phyloP scores from a whole-genome alignment of 2,888 invertebrate genomes.

The Tinea trinotella region DNA sequence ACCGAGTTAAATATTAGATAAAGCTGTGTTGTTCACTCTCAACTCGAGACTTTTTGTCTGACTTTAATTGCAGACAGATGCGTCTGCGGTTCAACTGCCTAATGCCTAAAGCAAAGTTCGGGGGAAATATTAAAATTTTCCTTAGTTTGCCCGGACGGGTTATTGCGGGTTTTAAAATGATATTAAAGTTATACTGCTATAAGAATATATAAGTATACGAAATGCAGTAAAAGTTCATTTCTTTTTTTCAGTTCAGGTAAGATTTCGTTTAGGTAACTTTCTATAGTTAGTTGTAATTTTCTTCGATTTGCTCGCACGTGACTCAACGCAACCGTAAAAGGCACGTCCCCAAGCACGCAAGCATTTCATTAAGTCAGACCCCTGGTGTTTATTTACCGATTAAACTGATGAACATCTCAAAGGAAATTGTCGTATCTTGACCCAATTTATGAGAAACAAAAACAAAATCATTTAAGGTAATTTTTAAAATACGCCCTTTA shows the following conservation, averaged over 20 bases:
- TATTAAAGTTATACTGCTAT: not conserved
- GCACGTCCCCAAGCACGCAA: constrained; percentile 23
- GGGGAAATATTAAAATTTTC: not conserved
- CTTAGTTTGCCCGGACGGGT: not conserved
- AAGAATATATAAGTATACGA: not conserved
- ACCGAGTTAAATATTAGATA: constrained; percentile 58
- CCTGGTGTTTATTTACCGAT: constrained; percentile 21
- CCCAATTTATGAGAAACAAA: not conserved
- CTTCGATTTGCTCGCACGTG: constrained; percentile 1
- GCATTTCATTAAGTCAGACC: constrained; percentile 24
- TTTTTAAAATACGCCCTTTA: too few species aligned
- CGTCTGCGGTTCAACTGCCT: constrained; percentile 32
- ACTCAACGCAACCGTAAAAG: constrained; percentile 19
- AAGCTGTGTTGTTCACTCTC: constrained; percentile 31
- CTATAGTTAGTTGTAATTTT: constrained; percentile 11
- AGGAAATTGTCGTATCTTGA: not conserved
- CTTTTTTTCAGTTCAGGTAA: constrained; percentile 2
- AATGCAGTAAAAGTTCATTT: not conserved
- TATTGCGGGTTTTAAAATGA: not conserved
- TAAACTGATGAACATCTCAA: constrained; percentile 2
- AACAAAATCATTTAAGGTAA: too few species aligned
- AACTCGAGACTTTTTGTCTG: constrained; percentile 48
- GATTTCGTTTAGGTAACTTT: not conserved
- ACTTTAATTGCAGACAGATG: constrained; percentile 53
- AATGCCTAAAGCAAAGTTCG: constrained; percentile 26